phyloP scores from a whole-genome alignment of 2,888 invertebrate species.

The Lepeophtheirus nordmannii region DNA sequence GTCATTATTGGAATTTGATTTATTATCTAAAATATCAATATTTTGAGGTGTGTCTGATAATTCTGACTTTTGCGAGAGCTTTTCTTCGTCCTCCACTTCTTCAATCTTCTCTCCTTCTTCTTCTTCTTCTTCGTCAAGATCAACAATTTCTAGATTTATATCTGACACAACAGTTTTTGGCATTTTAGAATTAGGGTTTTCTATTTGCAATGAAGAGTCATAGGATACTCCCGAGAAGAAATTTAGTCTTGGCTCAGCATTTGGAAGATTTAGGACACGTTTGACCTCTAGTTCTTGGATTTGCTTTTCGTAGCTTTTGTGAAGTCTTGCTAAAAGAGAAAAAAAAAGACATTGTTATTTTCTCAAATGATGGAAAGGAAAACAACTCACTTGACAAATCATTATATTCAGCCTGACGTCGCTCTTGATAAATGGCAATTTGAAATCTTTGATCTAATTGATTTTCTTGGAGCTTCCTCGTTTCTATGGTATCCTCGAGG shows the following conservation, averaged over 20 bases:
- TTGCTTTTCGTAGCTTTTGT: not conserved
- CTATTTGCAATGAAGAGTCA: not conserved
- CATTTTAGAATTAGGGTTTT: not conserved
- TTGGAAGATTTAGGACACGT: constrained; percentile 2
- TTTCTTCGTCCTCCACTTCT: not conserved
- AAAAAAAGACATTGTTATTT: not conserved
- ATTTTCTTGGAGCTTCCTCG: constrained; percentile 14
- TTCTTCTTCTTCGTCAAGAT: constrained; percentile 16
- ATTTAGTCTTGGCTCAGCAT: too few species aligned
- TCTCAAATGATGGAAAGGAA: not conserved
- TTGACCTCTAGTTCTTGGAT: not conserved
- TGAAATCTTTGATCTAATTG: constrained; percentile 14
- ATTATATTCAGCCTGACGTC: constrained; percentile 14
- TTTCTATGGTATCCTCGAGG: constrained; percentile 18
- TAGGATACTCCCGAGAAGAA: not conserved
- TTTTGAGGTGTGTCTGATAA: not conserved
- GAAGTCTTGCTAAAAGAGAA: not conserved
- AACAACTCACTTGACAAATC: constrained; percentile 2
- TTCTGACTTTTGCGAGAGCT: not conserved
- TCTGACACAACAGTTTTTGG: not conserved
- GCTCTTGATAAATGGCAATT: constrained; percentile 15
- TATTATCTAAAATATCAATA: not conserved
- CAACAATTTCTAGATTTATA: constrained; percentile 8
- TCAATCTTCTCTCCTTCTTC: not conserved
- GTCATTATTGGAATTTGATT: not conserved